phyloP scores from a whole-genome alignment of 2,888 invertebrate genomes.

The Dinocampus coccinellae region DNA sequence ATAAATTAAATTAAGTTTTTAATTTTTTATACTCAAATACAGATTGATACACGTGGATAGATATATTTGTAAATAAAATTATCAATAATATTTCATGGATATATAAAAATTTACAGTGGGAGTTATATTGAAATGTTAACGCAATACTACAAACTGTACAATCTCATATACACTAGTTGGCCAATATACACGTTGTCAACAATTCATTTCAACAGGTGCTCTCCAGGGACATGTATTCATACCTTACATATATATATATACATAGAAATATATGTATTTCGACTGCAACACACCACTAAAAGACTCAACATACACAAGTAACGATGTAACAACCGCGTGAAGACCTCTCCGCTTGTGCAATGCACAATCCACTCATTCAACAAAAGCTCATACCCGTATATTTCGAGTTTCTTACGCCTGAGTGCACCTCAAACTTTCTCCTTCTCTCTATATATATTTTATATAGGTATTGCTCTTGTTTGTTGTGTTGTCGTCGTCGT shows the following conservation, averaged over 20 bases:
- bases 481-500: not conserved
- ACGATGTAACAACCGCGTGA: slow-evolving; percentile 50
- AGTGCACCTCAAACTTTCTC: slow-evolving; percentile 36
- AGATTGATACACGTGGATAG: not conserved
- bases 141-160: not conserved
- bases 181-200: not conserved
- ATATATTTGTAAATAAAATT: not conserved
- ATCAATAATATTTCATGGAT: slow-evolving; percentile 5
- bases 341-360: slow-evolving; percentile 54
- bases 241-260: slow-evolving; percentile 47
- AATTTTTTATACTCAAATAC: not conserved
- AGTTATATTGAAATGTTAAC: not conserved
- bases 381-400: slow-evolving; percentile 62
- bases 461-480: not conserved
- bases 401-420: slow-evolving; percentile 50
- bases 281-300: slow-evolving; percentile 34
- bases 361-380: slow-evolving; percentile 54
- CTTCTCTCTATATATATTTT: slow-evolving; percentile 26
- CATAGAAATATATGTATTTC: slow-evolving; percentile 58
- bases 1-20: not conserved
- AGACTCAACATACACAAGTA: slow-evolving; percentile 55
- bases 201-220: slow-evolving; percentile 66
- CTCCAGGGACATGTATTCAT: not conserved
- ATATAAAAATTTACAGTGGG: not conserved
- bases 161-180: not conserved